phyloP scores from a whole-genome alignment of 2,888 invertebrate species.

The Vesta saturnalis region DNA sequence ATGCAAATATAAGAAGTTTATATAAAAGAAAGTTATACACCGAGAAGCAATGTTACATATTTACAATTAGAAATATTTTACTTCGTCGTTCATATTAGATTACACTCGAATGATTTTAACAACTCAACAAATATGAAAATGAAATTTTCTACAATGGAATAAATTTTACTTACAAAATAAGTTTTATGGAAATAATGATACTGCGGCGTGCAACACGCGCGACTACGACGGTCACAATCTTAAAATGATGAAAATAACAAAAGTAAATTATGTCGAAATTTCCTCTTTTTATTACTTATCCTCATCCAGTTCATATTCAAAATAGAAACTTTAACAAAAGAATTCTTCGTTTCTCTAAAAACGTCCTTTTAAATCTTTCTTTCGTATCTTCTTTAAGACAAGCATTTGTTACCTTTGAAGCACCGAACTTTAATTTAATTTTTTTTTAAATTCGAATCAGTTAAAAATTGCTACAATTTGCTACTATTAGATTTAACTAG shows the following conservation, averaged over 20 bases:
- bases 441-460: too few species aligned
- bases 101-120: conserved; percentile 9
- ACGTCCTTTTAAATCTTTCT: background rate
- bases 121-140: conserved; percentile 7
- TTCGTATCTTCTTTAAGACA: too few species aligned
- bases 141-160: conserved; percentile 6
- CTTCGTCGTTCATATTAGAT: background rate
- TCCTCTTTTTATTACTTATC: conserved; percentile 1
- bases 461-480: too few species aligned
- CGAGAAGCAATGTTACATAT: background rate
- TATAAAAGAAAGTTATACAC: background rate
- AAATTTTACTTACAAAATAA: conserved; percentile 3
- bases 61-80: background rate
- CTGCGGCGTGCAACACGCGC: background rate
- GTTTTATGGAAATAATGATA: background rate
- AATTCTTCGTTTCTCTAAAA: background rate
- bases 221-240: background rate
- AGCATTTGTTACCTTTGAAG: too few species aligned
- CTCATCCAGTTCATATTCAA: background rate
- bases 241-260: background rate
- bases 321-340: too few species aligned
- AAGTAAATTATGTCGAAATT: conserved; percentile 1
- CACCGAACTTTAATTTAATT: too few species aligned
- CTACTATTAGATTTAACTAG: too few species aligned
- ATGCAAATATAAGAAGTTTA: background rate